phyloP scores from a whole-genome alignment of 2,888 invertebrate genomes.

The Chorisops tibialis region DNA sequence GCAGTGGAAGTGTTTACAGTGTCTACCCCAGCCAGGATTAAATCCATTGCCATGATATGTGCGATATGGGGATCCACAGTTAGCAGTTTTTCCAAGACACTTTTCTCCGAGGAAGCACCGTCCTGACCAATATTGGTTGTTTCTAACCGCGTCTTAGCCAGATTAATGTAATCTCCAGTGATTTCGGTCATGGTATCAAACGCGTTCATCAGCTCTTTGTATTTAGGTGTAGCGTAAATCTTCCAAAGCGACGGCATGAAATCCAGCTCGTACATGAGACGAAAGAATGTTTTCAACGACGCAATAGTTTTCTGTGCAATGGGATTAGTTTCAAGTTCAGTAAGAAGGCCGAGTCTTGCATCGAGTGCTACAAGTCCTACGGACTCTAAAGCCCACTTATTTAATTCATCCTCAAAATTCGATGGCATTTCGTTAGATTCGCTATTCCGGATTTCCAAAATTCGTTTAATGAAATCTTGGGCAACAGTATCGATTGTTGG shows the following conservation, averaged over 20 bases:
- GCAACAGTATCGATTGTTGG: conserved; percentile 42
- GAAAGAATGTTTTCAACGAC: conserved; percentile 42
- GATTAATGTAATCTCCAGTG: conserved; percentile 46
- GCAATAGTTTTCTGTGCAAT: conserved; percentile 39
- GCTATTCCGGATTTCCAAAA: conserved; percentile 38
- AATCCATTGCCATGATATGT: conserved; percentile 66
- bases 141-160: conserved; percentile 43
- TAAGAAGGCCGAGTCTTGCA: conserved; percentile 41
- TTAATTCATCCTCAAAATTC: conserved; percentile 55
- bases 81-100: conserved; percentile 64
- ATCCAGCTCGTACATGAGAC: conserved; percentile 42
- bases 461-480: conserved; percentile 42
- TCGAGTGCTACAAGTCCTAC: conserved; percentile 50
- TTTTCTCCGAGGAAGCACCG: conserved; percentile 40
- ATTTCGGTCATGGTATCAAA: conserved; percentile 45
- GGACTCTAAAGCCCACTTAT: conserved; percentile 61
- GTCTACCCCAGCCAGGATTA: conserved; percentile 70
- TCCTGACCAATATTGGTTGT: not conserved
- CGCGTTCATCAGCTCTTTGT: conserved; percentile 40
- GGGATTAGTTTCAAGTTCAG: conserved; percentile 36
- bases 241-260: conserved; percentile 46
- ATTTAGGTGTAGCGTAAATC: conserved; percentile 42
- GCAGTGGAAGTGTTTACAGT: conserved; percentile 55
- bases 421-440: conserved; percentile 37
- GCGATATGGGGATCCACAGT: conserved; percentile 62